Base-by-base conservation (phyloP, 2,113 vertebrate genomes). In the Albula glossodonta region DNA sequence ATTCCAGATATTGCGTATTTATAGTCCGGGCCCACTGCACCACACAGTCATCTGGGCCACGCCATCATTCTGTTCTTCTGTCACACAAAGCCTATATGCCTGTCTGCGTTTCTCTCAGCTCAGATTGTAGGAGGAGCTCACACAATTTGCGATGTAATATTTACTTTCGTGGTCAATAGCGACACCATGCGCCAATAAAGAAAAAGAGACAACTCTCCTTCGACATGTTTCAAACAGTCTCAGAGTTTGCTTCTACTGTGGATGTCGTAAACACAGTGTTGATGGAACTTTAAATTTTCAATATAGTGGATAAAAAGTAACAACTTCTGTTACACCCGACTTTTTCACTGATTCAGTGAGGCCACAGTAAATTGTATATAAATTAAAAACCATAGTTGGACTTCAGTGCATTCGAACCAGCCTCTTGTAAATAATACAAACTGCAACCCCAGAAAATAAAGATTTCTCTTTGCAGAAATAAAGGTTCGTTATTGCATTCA, bases 1-100 rank as follows among this genome's bases (percentile, higher is more conserved):
- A 52, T 41, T 41, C 31, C 31, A n/a, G 49, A n/a, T 19, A 52
- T 53, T 66, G 17, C 17, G 6, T 22, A 53, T 12, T 22, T 81
- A 19, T 7, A 81, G 25, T 51, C 78, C 80, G 53, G 53, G 53
- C 50, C 22, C 49, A 4, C 51, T 12, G 1, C 1, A 25, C 11
- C 8, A 19, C 19, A 17, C 78, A 81, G 51, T 81, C 51, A 52
- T 52, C 15, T 51, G 80, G 2, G 51, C 9, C 80, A 52, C 80
- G n/a, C 51, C 19, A 81, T n/a, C 80, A 79, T 79, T 53, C 49
- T 81, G 50, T 49, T 19, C 17, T 15, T 53, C 5, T 6, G 22
- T 13, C 19, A 22, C 52, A 81, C 51, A 81, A 83, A 83, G 82
- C 53, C 93, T 19, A 50, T 50, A 19, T 80, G 60, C 60, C 56